Percentiles rank a stretch among this genome's conserved stretches.
phyloP scores from a whole-genome alignment of 2,113 vertebrate genomes.

The Lontra canadensis region DNA sequence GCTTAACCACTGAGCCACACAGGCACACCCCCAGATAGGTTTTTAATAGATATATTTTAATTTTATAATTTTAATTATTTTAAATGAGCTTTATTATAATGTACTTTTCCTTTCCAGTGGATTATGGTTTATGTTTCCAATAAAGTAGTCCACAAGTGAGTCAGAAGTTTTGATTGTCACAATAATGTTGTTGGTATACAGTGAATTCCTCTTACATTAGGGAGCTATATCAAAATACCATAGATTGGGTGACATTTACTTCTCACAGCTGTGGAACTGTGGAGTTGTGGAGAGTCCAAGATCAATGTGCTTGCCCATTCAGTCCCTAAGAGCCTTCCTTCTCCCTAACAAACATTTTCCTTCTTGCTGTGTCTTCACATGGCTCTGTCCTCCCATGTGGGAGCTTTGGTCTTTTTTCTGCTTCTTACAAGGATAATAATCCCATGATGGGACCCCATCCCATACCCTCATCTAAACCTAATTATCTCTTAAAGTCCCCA shows the following conservation, averaged over 20 bases:
- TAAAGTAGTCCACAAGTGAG: background rate
- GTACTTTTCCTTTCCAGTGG: background rate
- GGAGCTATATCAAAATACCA: background rate
- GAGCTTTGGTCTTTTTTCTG: background rate
- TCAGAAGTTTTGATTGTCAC: background rate
- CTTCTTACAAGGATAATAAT: background rate
- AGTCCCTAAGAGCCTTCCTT: background rate
- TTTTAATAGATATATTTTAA: background rate
- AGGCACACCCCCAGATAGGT: background rate
- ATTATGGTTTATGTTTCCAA: background rate
- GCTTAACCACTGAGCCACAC: too few species aligned
- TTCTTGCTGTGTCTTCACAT: background rate
- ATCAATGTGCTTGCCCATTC: background rate
- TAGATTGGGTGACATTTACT: background rate
- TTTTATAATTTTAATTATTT: background rate
- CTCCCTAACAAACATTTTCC: background rate
- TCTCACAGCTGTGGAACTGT: background rate
- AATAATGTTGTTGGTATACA: background rate
- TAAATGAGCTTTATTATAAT: background rate
- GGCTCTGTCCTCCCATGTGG: background rate
- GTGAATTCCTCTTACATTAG: background rate
- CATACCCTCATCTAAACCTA: background rate
- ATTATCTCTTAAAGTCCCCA: background rate
- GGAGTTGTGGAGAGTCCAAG: background rate
- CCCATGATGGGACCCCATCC: too few species aligned